Percentiles rank a stretch among this genome's conserved stretches.
Evolutionary conservation across 2,888 invertebrate genomes (phyloP).

Genomic region (Reticulitermes lucifugus): DNA sequence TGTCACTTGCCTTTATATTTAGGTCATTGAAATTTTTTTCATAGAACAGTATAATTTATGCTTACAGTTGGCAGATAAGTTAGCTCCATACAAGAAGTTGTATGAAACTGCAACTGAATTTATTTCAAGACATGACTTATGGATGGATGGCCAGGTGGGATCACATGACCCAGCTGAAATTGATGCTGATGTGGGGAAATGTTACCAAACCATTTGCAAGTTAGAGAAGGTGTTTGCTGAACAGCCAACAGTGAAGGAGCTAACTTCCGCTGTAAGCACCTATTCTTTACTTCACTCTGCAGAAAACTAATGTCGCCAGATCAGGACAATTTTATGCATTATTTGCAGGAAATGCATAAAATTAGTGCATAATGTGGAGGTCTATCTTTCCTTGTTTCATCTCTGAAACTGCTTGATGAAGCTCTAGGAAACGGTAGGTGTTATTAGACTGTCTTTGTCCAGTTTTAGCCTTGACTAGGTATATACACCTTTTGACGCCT

Average conservation of each 20-base stretch:
- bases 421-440: no score
- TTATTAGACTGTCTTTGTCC: no score
- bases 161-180: conserved; percentile 90
- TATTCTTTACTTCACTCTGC: neutral
- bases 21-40: no score
- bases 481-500: no score
- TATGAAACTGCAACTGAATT: conserved; percentile 93
- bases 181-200: conserved; percentile 79
- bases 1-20: no score
- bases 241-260: conserved; percentile 76
- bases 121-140: conserved; percentile 81
- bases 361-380: no score
- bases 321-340: neutral
- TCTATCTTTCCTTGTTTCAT: no score
- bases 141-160: conserved; percentile 89
- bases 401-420: no score
- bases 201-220: conserved; percentile 84
- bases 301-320: neutral
- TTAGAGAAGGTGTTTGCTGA: conserved; percentile 89
- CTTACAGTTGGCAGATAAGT: conserved; percentile 72
- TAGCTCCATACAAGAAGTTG: conserved; percentile 87
- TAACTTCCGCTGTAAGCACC: conserved; percentile 72
- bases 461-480: no score
- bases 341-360: neutral
- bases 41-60: neutral